phyloP scores from a whole-genome alignment of 2,888 invertebrate genomes.

The Synergus gifuensis region DNA sequence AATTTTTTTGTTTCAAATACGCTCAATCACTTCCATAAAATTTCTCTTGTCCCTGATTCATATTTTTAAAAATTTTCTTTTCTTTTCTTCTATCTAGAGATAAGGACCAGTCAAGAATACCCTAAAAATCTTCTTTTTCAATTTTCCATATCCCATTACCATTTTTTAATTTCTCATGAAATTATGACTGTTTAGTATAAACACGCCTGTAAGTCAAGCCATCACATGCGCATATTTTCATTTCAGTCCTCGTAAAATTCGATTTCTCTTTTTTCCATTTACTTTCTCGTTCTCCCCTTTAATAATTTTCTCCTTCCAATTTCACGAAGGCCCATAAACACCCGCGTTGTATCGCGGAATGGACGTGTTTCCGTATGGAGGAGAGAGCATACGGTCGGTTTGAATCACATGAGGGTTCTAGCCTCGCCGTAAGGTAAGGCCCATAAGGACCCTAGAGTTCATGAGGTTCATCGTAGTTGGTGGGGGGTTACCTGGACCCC shows the following conservation, averaged over 20 bases:
- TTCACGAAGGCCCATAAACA: conserved; percentile 31
- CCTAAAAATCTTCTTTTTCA: not conserved
- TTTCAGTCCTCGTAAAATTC: conserved; percentile 12
- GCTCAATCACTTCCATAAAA: too few species aligned
- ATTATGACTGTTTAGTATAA: not conserved
- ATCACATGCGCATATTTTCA: not conserved
- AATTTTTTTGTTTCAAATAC: too few species aligned
- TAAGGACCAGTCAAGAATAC: too few species aligned
- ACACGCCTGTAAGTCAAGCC: not conserved
- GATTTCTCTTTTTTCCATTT: not conserved
- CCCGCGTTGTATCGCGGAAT: conserved; percentile 15
- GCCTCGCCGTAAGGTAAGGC: conserved; percentile 40
- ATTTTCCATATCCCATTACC: not conserved
- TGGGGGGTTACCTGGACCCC: conserved; percentile 65
- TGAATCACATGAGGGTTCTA: conserved; percentile 15
- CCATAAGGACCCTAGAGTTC: conserved; percentile 44
- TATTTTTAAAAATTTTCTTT: not conserved
- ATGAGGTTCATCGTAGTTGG: conserved; percentile 41
- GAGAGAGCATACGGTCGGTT: not conserved
- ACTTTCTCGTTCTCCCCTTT: conserved; percentile 13
- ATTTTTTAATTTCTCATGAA: not conserved
- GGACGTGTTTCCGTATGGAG: conserved; percentile 48
- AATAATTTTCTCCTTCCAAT: conserved; percentile 36
- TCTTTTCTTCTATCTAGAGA: too few species aligned
- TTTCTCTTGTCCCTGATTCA: too few species aligned